A percentile compares a stretch with the other conserved stretches of the same genome.
phyloP scores from a whole-genome alignment of 2,113 vertebrate species.

The Python bivittatus region DNA sequence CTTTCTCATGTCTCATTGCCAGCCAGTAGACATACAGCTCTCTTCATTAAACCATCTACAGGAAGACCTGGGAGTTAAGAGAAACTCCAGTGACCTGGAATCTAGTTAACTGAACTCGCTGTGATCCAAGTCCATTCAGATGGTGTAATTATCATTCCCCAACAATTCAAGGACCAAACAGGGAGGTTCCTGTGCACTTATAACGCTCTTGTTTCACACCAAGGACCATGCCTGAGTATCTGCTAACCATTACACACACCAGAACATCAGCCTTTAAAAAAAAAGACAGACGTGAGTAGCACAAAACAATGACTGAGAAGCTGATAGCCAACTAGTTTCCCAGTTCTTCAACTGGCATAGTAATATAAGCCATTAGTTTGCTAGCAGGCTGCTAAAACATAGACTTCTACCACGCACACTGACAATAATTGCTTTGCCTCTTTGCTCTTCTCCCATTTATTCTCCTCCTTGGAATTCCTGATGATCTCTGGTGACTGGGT shows the following conservation, averaged over 20 bases:
- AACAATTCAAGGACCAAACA: neutral
- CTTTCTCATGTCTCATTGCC: neutral
- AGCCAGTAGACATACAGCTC: neutral
- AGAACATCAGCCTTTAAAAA: neutral
- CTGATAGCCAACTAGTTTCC: neutral
- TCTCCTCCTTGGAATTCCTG: neutral
- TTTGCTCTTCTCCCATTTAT: neutral
- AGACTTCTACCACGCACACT: neutral
- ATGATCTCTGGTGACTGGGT: neutral
- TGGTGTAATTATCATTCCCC: neutral
- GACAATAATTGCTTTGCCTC: neutral
- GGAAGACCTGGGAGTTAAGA: neutral
- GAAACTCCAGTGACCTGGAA: neutral
- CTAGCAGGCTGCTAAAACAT: neutral
- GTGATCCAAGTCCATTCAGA: neutral
- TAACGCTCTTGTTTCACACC: neutral
- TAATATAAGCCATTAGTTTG: neutral
- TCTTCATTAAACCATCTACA: neutral
- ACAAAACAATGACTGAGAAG: neutral
- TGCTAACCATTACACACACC: neutral
- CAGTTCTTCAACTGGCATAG: neutral
- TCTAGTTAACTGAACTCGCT: neutral
- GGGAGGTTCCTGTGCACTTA: neutral
- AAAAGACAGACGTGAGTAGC: neutral
- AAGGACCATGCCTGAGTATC: neutral